Percentiles rank a stretch among this genome's conserved stretches.
phyloP scores from a whole-genome alignment of 2,888 invertebrate genomes.

The Julus scandinavius region DNA sequence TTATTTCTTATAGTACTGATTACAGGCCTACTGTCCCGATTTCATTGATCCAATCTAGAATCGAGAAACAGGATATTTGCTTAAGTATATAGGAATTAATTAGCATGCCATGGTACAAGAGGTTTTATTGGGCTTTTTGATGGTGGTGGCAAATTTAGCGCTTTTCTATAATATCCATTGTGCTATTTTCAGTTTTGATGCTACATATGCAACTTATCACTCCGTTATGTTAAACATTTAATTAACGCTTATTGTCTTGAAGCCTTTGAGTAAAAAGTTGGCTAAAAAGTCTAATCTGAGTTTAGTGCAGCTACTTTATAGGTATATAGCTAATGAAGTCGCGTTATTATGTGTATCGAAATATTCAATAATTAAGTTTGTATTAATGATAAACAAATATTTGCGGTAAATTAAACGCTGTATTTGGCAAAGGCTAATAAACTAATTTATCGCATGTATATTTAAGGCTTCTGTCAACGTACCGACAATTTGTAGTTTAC shows the following conservation, averaged over 20 bases:
- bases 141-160: slow-evolving; percentile 17
- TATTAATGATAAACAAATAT: too few relatives aligned
- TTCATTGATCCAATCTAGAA: slow-evolving; percentile 25
- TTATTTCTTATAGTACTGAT: background rate
- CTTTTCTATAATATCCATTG: background rate
- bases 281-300: too few relatives aligned
- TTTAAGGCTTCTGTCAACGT: too few relatives aligned
- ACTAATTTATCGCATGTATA: too few relatives aligned
- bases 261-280: too few relatives aligned
- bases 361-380: too few relatives aligned
- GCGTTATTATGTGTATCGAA: too few relatives aligned
- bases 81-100: slow-evolving; percentile 17
- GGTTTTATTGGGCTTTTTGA: slow-evolving; percentile 33
- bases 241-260: background rate
- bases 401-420: too few relatives aligned
- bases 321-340: too few relatives aligned
- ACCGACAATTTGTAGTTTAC: too few relatives aligned
- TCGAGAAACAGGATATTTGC: slow-evolving; percentile 23
- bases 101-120: background rate
- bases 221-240: background rate
- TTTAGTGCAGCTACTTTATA: too few relatives aligned
- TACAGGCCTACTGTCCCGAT: slow-evolving; percentile 26
- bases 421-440: too few relatives aligned
- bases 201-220: background rate
- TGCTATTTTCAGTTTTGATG: background rate